phyloP scores from a whole-genome alignment of 2,797 vertebrate species.

The Spinus pinus region DNA sequence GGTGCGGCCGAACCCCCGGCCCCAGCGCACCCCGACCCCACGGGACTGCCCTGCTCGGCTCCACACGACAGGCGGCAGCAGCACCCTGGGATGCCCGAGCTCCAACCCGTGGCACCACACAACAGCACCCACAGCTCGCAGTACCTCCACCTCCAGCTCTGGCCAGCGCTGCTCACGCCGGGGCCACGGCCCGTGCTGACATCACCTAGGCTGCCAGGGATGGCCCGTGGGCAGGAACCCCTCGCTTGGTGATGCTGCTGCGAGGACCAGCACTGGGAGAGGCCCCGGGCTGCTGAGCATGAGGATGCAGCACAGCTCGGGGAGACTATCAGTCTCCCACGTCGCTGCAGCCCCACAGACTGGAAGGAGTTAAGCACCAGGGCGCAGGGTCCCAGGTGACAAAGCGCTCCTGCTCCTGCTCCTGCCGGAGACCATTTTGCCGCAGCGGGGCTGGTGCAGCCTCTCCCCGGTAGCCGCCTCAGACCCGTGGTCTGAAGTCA shows the following conservation, averaged over 20 bases:
- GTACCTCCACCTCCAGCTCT: fast-evolving
- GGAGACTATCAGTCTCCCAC: not conserved
- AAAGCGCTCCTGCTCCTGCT: not conserved
- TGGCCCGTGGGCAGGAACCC: not conserved
- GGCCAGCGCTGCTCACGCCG: not conserved
- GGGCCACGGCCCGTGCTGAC: not conserved
- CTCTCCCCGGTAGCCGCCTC: not conserved
- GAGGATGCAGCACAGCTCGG: not conserved
- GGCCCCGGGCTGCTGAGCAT: not conserved
- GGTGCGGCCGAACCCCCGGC: fast-evolving
- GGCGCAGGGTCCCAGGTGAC: slow-evolving; percentile 9
- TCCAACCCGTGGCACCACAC: not conserved
- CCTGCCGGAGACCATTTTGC: slow-evolving; percentile 46
- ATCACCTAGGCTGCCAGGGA: not conserved
- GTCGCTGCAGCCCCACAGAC: not conserved
- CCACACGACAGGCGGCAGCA: fast-evolving
- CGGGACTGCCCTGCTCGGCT: not conserved
- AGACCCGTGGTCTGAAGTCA: not conserved
- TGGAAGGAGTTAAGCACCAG: slow-evolving; percentile 12
- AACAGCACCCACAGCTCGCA: not conserved
- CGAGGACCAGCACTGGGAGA: not conserved
- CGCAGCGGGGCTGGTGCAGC: slow-evolving; percentile 46
- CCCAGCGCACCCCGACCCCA: not conserved
- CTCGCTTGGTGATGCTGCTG: not conserved
- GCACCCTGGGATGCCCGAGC: not conserved